Base-by-base conservation (phyloP, 64 coral and sea anemone species). In the Astreopora myriophthalma region DNA sequence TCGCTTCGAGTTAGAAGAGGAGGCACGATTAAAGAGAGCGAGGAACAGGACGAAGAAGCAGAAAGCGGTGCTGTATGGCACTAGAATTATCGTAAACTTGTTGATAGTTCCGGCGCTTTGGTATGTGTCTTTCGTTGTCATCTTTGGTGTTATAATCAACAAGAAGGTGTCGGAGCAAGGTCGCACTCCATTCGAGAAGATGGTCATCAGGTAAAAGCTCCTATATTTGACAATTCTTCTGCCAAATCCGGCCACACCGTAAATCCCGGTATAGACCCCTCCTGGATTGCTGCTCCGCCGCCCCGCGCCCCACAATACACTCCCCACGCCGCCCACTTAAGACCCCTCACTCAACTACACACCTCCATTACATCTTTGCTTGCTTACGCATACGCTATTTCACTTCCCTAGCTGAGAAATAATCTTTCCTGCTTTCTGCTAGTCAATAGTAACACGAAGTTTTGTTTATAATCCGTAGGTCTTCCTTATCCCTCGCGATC, bases 71-170 rank as follows among this genome's bases (percentile, higher is more conserved):
- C 75, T 93, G 1, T 93, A 88, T 80, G 72, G 72, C 1, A 66
- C 75, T 19, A 26, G 91, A 2, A 44, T 74, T 8, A 48, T 87
- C 14, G 72, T 97, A 8, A 97, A 97, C 51, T 34, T 94, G 7
- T 61, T 94, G 24, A 73, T 97, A 24, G 92, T 97, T 9, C 95
- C 95, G 55, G 87, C 95, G 0, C 64, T 97, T 3, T 97, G 95
- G 95, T 94, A 93, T 32, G 86, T 88, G 16, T 86, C 95, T 0
- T 90, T 97, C 60, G 87, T 90, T 0, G 46, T 93, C n/a, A 74
- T 94, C 6, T 71, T 97, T 46, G 34, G 51, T 60, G 95, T 92
- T 14, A 89, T 97, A 2, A 52, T 89, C 29, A 51, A 62, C 39
- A 67, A 30, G 8, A 52, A 88, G 14, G 60, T 73, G 17, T 88